Conservation (phyloP, 2,113 vertebrate genomes). For the Festucalex cinctus region DNA sequence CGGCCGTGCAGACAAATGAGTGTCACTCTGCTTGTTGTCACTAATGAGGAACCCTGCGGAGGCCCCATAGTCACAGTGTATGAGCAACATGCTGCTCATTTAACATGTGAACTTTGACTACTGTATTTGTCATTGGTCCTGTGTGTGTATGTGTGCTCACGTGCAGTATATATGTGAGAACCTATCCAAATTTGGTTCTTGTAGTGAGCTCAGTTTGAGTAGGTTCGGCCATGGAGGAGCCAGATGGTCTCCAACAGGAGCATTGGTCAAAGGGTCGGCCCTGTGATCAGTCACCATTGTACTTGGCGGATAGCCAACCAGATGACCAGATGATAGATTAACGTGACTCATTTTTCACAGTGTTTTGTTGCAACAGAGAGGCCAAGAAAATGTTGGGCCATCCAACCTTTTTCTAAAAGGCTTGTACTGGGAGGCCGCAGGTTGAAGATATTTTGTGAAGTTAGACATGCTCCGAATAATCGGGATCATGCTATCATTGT, state of each 20-base stretch:
- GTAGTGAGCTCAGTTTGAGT: not conserved
- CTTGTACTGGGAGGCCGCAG: not conserved
- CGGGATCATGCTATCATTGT: not conserved
- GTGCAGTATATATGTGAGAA: not conserved
- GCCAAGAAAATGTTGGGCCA: not conserved
- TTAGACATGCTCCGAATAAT: not conserved
- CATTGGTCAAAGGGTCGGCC: not conserved
- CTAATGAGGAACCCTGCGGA: conserved; percentile 55
- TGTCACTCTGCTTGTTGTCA: conserved; percentile 38
- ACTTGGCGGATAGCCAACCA: not conserved
- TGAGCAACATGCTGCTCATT: conserved; percentile 20
- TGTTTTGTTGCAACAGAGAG: not conserved
- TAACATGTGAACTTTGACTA: not conserved
- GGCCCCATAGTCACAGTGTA: conserved; percentile 10
- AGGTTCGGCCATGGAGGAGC: not conserved
- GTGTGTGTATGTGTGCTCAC: not conserved
- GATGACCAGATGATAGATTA: not conserved
- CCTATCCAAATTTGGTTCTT: not conserved
- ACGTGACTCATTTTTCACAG: not conserved
- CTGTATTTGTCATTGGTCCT: not conserved
- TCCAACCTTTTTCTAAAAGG: not conserved
- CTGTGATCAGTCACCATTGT: not conserved
- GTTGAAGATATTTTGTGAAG: not conserved
- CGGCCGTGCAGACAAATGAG: conserved; percentile 35
- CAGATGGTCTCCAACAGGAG: not conserved